phyloP scores from a whole-genome alignment of 2,888 invertebrate species.

The Ecliptopera silaceata region DNA sequence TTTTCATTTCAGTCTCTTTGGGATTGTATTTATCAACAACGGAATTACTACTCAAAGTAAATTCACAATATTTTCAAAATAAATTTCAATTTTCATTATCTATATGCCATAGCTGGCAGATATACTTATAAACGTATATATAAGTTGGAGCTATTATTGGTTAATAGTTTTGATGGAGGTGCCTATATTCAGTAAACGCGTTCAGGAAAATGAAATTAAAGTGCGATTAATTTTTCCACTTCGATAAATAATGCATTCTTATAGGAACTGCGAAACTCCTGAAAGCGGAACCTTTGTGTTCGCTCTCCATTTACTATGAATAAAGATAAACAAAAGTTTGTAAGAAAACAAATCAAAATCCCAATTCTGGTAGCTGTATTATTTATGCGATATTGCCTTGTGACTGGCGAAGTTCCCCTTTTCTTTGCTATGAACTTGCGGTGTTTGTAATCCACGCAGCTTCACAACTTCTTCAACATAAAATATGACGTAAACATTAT shows the following conservation, averaged over 20 bases:
- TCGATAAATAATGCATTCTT: constrained; percentile 45
- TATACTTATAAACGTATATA: too few species aligned
- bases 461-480: constrained; percentile 64
- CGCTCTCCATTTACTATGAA: constrained; percentile 52
- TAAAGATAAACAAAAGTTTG: constrained; percentile 78
- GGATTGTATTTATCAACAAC: background rate
- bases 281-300: constrained; percentile 53
- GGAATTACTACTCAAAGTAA: too few species aligned
- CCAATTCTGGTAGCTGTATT: constrained; percentile 79
- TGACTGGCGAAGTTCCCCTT: constrained; percentile 72
- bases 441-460: constrained; percentile 62
- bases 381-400: constrained; percentile 80
- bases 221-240: constrained; percentile 54
- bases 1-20: constrained; percentile 15
- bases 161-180: too few species aligned
- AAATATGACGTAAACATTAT: constrained; percentile 36
- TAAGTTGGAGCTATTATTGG: too few species aligned
- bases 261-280: constrained; percentile 48
- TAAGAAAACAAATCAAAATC: constrained; percentile 81
- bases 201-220: background rate
- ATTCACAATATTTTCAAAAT: too few species aligned
- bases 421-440: constrained; percentile 70
- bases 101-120: too few species aligned
- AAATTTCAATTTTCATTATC: too few species aligned
- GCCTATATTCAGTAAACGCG: background rate